A percentile compares a stretch with the other conserved stretches of the same genome.
Evolutionary conservation across 2,113 vertebrate species (phyloP).

Genomic region (Bufo bufo): DNA sequence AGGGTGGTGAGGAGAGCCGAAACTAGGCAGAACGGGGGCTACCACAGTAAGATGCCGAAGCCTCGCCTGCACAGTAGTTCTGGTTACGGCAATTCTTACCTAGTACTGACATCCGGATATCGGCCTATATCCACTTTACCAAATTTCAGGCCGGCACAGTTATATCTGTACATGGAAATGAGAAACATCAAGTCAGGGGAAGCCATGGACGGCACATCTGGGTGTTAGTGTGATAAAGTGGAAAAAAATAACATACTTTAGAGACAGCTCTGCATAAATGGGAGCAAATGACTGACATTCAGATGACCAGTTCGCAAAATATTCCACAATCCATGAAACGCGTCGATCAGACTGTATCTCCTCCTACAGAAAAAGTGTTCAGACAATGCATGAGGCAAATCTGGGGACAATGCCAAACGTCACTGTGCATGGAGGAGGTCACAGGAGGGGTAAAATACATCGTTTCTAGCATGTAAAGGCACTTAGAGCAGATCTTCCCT

Average conservation of each 20-base stretch:
- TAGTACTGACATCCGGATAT: constrained; percentile 84
- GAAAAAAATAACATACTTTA: constrained; percentile 79
- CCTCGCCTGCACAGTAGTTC: no score
- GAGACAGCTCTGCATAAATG: constrained; percentile 88
- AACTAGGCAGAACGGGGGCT: no score
- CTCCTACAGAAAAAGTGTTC: constrained; percentile 71
- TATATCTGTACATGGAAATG: constrained; percentile 77
- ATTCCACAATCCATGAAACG: constrained; percentile 91
- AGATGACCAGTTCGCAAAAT: constrained; percentile 95
- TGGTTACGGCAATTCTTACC: constrained; percentile 67
- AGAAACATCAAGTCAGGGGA: not conserved
- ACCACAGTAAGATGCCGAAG: no score
- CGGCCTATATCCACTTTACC: constrained; percentile 94
- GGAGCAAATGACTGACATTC: constrained; percentile 95
- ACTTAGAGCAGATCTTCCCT: no score
- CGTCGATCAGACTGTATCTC: constrained; percentile 85
- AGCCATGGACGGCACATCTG: not conserved
- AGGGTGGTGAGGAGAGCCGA: no score
- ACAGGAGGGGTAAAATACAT: not conserved
- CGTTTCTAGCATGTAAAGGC: no score
- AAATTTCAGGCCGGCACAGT: constrained; percentile 86
- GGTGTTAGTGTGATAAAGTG: not conserved
- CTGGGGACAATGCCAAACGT: no score
- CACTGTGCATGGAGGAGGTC: not conserved
- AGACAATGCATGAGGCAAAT: no score